Base-by-base conservation (phyloP, 2,888 invertebrate genomes). In the Orthosia gracilis region DNA sequence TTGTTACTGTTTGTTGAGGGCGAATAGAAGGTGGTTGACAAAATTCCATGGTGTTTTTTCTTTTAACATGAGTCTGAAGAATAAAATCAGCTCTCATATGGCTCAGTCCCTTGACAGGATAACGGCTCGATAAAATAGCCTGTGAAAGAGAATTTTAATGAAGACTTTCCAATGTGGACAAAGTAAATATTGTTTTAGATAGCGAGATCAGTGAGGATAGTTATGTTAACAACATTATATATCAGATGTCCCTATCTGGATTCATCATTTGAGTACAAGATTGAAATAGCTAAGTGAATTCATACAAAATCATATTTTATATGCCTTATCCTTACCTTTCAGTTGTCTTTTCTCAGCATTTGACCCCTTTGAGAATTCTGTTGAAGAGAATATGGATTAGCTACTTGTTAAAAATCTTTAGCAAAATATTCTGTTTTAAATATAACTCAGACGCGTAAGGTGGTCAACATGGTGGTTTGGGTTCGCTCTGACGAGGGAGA, bases 401-500 rank as follows among this genome's bases (percentile, higher is more conserved):
- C 45, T 15, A 31, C 1, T 58, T 52, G 7, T 26, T 40, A 11
- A 17, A 26, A 21, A 7, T 2, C 3, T 21, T 72, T 50, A 3
- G 12, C 11, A 3, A 5, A 17, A 40, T 21, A 12, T 23, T 2
- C 21, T 0, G 11, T 49, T 47, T 3, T 21, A 15, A 15, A 2
- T 2, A 17, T 18, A 21, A 87, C 90, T 93, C 93, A 94, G 94
- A 93, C 93, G 87, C 73, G 87, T 88, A 59, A 78, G 74, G 83
- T 91, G 88, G 91, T 94, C 94, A 94, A 94, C 94, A 94, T 92
- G 93, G 89, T 94, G 80, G 18, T 82, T 69, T 94, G 94, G 95
- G 95, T 95, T 95, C 95, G n/a, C 95, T 95, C 95, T 95, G 95
- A 85, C 90, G 95, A 95, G 95, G 95, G 95, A 95, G 95, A 95